These are phyloP conservation scores for Galeruca laticollis DNA, from an alignment of 2,888 invertebrate genomes.

Conservation along the genomic window DNA sequence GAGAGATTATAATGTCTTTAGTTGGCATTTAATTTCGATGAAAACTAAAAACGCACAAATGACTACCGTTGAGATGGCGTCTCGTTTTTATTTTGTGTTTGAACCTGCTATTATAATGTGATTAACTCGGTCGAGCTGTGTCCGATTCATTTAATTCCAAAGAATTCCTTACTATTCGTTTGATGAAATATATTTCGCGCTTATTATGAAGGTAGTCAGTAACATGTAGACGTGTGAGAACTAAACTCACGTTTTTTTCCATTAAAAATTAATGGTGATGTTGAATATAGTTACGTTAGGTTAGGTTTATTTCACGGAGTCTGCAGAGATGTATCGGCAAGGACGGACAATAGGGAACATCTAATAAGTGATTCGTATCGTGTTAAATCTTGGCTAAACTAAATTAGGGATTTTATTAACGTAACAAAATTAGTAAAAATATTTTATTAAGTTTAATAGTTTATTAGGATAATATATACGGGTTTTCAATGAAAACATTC, in stretches of 20 bases:
- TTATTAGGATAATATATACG: too few relatives aligned
- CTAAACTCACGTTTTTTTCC: neutral
- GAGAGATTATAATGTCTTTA: slow-evolving; percentile 59
- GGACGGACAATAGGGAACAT: too few relatives aligned
- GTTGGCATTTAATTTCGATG: slow-evolving; percentile 55
- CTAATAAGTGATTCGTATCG: too few relatives aligned
- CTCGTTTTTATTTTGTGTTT: slow-evolving; percentile 49
- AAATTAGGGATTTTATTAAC: too few relatives aligned
- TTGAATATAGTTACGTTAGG: neutral
- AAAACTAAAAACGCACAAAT: slow-evolving; percentile 54
- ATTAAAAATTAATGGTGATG: neutral
- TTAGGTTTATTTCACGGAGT: neutral
- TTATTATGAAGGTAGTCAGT: slow-evolving; percentile 10
- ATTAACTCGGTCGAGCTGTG: slow-evolving; percentile 39
- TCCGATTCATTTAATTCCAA: slow-evolving; percentile 14
- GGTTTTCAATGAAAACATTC: too few relatives aligned
- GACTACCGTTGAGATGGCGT: slow-evolving; percentile 58
- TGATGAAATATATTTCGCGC: slow-evolving; percentile 22
- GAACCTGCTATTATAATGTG: slow-evolving; percentile 58
- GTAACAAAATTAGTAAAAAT: too few relatives aligned
- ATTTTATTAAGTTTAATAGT: too few relatives aligned
- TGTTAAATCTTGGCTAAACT: too few relatives aligned
- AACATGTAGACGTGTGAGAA: neutral
- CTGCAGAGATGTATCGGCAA: too few relatives aligned
- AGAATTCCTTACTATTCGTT: slow-evolving; percentile 8